Evolutionary conservation across 2,113 vertebrate genomes (phyloP).

Genomic region (Heloderma charlesbogerti): DNA sequence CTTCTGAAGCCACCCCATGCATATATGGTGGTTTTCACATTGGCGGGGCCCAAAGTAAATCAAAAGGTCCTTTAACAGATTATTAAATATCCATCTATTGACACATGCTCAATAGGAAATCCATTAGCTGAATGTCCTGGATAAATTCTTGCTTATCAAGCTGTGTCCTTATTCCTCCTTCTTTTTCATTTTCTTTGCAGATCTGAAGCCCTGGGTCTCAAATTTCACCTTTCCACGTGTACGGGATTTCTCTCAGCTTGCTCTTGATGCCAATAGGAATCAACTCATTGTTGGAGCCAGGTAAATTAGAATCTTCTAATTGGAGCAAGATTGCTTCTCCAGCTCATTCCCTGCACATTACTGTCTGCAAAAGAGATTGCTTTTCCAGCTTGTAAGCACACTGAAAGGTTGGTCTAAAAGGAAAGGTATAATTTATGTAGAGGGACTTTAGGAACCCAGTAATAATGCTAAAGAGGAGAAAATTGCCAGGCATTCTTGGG

Average conservation of each 20-base stretch:
- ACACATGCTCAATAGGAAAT: constrained; percentile 41
- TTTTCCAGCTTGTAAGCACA: constrained; percentile 39
- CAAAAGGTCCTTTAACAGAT: constrained; percentile 51
- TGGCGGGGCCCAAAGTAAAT: constrained; percentile 15
- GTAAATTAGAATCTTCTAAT: constrained; percentile 79
- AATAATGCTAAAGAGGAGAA: constrained; percentile 64
- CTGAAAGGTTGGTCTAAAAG: constrained; percentile 19
- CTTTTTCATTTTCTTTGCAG: constrained; percentile 75
- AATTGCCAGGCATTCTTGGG: constrained; percentile 49
- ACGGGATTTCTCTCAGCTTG: constrained; percentile 94
- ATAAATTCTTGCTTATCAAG: constrained; percentile 50
- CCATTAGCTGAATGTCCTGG: constrained; percentile 38
- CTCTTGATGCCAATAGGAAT: constrained; percentile 94
- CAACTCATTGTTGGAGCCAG: constrained; percentile 98
- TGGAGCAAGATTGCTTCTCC: constrained; percentile 40
- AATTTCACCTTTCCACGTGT: constrained; percentile 91
- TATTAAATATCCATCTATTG: constrained; percentile 59
- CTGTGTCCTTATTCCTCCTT: constrained; percentile 56
- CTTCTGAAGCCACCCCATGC: constrained; percentile 13
- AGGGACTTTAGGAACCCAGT: constrained; percentile 43
- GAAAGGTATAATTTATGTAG: constrained; percentile 54
- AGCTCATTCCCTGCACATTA: constrained; percentile 32
- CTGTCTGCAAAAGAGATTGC: constrained; percentile 37
- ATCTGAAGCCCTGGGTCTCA: constrained; percentile 92
- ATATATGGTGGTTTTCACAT: background rate